A percentile compares a stretch with the other conserved stretches of the same genome.
phyloP scores from a whole-genome alignment of 2,797 vertebrate species.

The Perodicticus potto region DNA sequence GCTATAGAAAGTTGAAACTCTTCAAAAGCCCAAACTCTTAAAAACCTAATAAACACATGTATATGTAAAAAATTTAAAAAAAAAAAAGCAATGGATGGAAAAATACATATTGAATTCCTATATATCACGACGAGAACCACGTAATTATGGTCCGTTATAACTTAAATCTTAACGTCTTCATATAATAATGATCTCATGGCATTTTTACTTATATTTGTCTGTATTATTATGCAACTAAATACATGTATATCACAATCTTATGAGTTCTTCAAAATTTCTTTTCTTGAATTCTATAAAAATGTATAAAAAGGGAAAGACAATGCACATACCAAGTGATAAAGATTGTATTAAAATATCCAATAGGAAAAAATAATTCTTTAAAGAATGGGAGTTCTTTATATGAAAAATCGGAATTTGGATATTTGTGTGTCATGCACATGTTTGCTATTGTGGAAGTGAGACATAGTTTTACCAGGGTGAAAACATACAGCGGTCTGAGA shows the following conservation, averaged over 20 bases:
- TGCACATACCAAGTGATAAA: background rate
- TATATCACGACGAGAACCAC: too few species aligned
- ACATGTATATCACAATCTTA: background rate
- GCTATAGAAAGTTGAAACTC: background rate
- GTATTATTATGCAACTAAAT: constrained; percentile 7
- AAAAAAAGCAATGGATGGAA: background rate
- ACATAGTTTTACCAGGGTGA: background rate
- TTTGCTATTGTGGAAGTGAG: background rate
- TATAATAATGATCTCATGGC: background rate
- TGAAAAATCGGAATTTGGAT: background rate
- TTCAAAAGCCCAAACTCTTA: too few species aligned
- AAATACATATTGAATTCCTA: background rate
- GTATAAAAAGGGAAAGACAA: background rate
- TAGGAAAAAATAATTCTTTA: background rate
- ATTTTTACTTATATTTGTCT: background rate
- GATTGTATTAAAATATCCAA: background rate
- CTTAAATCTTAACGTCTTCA: background rate
- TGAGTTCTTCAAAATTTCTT: constrained; percentile 7
- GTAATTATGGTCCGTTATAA: background rate
- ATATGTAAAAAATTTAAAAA: too few species aligned
- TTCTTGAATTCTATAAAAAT: background rate
- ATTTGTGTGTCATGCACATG: fast-evolving
- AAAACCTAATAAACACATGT: too few species aligned
- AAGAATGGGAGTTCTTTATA: background rate
- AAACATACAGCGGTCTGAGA: background rate